Conservation (phyloP, 1,140 invertebrate species). For the Hyposmocoma kahamanoa region DNA sequence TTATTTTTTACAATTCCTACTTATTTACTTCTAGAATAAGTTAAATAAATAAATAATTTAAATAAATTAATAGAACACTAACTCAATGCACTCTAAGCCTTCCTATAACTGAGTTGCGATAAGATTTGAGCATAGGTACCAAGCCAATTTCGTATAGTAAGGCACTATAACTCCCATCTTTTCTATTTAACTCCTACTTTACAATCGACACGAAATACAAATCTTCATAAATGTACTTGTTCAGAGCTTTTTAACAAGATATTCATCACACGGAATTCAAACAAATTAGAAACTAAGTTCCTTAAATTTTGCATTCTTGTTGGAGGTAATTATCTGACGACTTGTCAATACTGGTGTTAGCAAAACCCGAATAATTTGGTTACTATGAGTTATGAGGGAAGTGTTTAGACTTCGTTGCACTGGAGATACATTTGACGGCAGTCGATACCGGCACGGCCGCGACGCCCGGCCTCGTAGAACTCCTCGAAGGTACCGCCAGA, state of each 20-base stretch:
- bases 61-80: conserved; percentile 53
- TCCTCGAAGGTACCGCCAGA: conserved; percentile 84
- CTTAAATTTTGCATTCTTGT: no score
- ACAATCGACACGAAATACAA: background rate
- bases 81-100: conserved; percentile 19
- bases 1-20: conserved; percentile 25
- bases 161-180: conserved; percentile 11
- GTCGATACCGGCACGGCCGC: conserved; percentile 87
- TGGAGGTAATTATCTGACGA: no score
- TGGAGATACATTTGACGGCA: conserved; percentile 87
- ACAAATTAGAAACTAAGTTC: no score
- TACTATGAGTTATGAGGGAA: no score
- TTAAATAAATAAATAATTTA: conserved; percentile 72
- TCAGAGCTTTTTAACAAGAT: no score
- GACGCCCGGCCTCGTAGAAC: conserved; percentile 87
- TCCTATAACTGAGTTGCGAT: conserved; percentile 33
- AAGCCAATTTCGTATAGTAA: conserved; percentile 13
- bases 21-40: conserved; percentile 57
- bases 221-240: no score
- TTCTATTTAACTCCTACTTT: no score
- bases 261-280: no score
- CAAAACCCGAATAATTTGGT: no score
- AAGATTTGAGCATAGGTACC: conserved; percentile 26
- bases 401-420: conserved; percentile 87
- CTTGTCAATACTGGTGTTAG: no score